Evolutionary conservation across 1,140 invertebrate species (phyloP).

Genomic region (Lordiphosa clarofinis): DNA sequence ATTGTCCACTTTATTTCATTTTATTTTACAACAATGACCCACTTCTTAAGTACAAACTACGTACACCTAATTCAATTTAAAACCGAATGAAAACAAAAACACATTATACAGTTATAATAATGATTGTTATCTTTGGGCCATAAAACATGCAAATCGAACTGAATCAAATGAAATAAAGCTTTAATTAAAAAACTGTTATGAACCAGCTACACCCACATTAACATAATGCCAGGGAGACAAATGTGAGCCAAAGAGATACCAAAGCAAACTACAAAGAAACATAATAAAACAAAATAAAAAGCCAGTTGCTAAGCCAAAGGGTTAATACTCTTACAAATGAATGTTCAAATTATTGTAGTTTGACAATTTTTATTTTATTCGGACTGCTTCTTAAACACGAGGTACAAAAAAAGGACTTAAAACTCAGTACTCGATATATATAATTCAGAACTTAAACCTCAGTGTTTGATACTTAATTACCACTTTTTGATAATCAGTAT

Average conservation of each 20-base stretch:
- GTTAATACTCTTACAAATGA: conserved; percentile 20
- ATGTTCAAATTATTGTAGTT: too few relatives aligned
- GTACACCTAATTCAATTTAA: conserved; percentile 16
- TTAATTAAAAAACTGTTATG: conserved; percentile 54
- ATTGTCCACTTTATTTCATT: conserved; percentile 1
- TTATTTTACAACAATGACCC: conserved; percentile 41
- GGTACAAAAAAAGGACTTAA: too few relatives aligned
- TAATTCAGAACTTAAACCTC: too few relatives aligned
- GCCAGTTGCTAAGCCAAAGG: neutral
- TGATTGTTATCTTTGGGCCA: conserved; percentile 29
- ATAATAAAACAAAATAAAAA: too few relatives aligned
- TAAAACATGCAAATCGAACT: conserved; percentile 17
- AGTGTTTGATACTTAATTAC: too few relatives aligned
- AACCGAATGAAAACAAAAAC: conserved; percentile 17
- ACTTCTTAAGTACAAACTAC: conserved; percentile 30
- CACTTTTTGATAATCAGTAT: too few relatives aligned
- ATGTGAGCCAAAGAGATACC: conserved; percentile 6
- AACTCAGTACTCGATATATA: too few relatives aligned
- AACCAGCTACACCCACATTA: conserved; percentile 67
- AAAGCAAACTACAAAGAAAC: too few relatives aligned
- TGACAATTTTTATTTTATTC: too few relatives aligned
- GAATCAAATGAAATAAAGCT: conserved; percentile 21
- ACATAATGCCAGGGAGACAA: conserved; percentile 36
- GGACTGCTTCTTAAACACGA: too few relatives aligned
- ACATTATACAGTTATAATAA: conserved; percentile 57